Evolutionary conservation across 1,140 invertebrate species (phyloP).

Genomic region (Drosophila mauritiana): DNA sequence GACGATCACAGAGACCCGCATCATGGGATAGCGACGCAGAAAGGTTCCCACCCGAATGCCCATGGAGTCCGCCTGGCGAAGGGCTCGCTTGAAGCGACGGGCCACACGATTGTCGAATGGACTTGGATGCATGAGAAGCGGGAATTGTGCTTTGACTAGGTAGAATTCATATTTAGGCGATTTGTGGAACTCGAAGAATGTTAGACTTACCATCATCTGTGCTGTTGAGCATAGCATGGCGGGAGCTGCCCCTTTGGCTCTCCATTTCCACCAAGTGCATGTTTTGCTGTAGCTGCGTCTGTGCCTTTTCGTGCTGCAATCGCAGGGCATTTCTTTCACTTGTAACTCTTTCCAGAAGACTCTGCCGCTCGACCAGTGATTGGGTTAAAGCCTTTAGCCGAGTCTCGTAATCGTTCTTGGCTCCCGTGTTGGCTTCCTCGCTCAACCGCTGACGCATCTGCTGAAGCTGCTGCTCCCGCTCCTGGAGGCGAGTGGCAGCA

Average conservation of each 20-base stretch:
- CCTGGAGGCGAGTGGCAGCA: constrained; percentile 72
- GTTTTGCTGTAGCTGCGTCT: constrained; percentile 85
- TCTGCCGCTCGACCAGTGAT: constrained; percentile 92
- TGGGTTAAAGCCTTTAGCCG: constrained; percentile 90
- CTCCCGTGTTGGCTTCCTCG: constrained; percentile 44
- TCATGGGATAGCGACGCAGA: constrained; percentile 91
- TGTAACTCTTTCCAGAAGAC: constrained; percentile 90
- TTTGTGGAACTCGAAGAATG: neutral
- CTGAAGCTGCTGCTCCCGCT: constrained; percentile 70
- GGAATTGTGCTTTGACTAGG: constrained; percentile 88
- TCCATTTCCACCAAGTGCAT: constrained; percentile 56
- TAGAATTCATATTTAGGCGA: neutral
- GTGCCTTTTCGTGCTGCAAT: constrained; percentile 92
- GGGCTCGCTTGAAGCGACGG: constrained; percentile 91
- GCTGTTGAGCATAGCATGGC: constrained; percentile 86
- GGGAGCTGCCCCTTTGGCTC: constrained; percentile 49
- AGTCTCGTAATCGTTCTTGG: constrained; percentile 87
- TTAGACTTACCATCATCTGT: constrained; percentile 87
- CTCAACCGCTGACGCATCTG: constrained; percentile 59
- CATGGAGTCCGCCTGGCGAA: constrained; percentile 90
- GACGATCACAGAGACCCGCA: constrained; percentile 91
- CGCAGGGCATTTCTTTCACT: constrained; percentile 92
- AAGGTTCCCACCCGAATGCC: constrained; percentile 92
- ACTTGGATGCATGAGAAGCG: constrained; percentile 90
- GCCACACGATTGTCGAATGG: constrained; percentile 92